A percentile compares a stretch with the other conserved stretches of the same genome.
These are phyloP conservation scores for Bedellia somnulentella DNA, from an alignment of 2,888 invertebrate genomes.

Conservation along the genomic window DNA sequence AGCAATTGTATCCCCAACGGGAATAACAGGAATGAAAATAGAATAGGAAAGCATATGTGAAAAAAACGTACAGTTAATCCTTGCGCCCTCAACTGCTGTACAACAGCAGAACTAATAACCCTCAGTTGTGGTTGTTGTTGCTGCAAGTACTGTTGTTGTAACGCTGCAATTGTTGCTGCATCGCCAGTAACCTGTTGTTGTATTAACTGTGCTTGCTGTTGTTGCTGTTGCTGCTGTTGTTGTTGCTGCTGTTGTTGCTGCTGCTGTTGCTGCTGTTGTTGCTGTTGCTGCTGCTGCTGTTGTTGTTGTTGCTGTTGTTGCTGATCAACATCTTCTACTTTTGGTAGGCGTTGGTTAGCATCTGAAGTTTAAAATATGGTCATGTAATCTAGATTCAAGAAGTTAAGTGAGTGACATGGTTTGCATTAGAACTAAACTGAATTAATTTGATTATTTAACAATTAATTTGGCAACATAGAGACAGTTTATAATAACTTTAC, in stretches of 20 bases:
- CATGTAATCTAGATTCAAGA: too few relatives aligned
- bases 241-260: conserved; percentile 29
- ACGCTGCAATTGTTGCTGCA: conserved; percentile 45
- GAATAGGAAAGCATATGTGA: too few relatives aligned
- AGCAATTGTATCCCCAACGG: too few relatives aligned
- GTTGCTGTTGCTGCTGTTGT: conserved; percentile 38
- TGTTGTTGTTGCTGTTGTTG: conserved; percentile 21
- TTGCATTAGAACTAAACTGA: too few relatives aligned
- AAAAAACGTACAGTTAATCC: conserved; percentile 47
- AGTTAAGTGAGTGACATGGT: too few relatives aligned
- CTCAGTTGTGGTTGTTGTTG: conserved; percentile 59
- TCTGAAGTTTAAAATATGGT: too few relatives aligned
- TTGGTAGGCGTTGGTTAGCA: too few relatives aligned
- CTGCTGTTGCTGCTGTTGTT: conserved; percentile 23
- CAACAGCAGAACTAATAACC: conserved; percentile 60
- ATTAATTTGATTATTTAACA: too few relatives aligned
- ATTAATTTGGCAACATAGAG: too few relatives aligned
- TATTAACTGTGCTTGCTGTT: conserved; percentile 31
- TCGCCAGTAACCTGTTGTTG: conserved; percentile 38
- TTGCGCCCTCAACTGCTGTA: conserved; percentile 61
- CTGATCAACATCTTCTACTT: too few relatives aligned
- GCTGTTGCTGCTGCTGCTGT: conserved; percentile 19
- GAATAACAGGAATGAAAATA: too few relatives aligned
- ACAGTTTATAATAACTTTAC: too few relatives aligned
- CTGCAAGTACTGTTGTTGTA: conserved; percentile 49